Evolutionary conservation across 2,888 invertebrate genomes (phyloP), one percentile per base, ranked within the genome.

Genomic region (Pristionchus entomophagus): DNA sequence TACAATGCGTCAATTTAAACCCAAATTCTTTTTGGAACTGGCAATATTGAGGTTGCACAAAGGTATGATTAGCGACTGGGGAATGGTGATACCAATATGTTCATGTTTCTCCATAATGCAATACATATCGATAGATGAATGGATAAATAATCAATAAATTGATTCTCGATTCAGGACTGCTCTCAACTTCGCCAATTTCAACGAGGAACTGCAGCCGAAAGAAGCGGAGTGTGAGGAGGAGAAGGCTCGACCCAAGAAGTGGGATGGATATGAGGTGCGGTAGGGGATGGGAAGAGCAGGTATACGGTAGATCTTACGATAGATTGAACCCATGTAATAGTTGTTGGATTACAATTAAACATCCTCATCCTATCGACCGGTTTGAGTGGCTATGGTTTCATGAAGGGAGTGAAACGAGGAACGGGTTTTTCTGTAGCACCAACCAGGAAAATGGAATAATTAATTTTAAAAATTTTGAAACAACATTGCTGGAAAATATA

Each of bases 131-230:
- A n/a, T n/a, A n/a, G n/a, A n/a, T n/a, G n/a, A n/a, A n/a, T n/a
- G n/a, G n/a, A n/a, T n/a, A n/a, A n/a, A n/a, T n/a, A n/a, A n/a
- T n/a, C n/a, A n/a, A n/a, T n/a, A n/a, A n/a, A n/a, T n/a, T n/a
- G n/a, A 5, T 26, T 45, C 45, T 62, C 80, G 17, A 41, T 85
- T 86, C 65, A 91, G 91, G 38, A 62, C 89, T 17, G 86, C 89
- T 29, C 77, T 93, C 29, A 89, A 93, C 62, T 81, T 92, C 51
- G 88, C 86, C 19, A 89, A 92, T 85, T 81, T 93, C 80, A 93
- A 93, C 84, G 87, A 89, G 26, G 92, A 83, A 38, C 17, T 83
- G 38, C 83, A 62, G 62, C 51, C 83, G 41, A 83, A 83, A 45
- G 45, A 62, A 29, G 26, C 59, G n/a, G 17, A 6, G 3, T 62